Conservation (phyloP, 2,888 invertebrate species). For the Sarcophaga subvicina region DNA sequence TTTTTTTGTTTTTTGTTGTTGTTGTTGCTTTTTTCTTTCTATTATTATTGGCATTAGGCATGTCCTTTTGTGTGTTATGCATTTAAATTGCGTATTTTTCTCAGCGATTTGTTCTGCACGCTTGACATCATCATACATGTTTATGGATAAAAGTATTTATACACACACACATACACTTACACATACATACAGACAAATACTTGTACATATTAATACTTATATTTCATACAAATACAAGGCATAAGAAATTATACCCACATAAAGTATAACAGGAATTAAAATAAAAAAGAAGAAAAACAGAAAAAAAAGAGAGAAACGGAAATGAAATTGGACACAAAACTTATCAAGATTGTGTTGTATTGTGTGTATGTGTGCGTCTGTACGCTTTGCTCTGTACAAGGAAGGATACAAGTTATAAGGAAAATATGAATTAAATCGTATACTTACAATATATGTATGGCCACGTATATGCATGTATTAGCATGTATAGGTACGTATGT, state of each 20-base stretch:
- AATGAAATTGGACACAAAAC: slow-evolving; percentile 37
- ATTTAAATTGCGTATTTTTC: slow-evolving; percentile 83
- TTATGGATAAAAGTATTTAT: slow-evolving; percentile 39
- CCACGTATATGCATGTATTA: background rate
- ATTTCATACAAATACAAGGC: background rate
- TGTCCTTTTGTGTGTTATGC: slow-evolving; percentile 82
- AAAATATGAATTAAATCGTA: slow-evolving; percentile 19
- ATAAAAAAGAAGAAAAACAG: background rate
- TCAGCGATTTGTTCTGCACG: slow-evolving; percentile 81
- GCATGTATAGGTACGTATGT: background rate
- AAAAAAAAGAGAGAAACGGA: background rate
- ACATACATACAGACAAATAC: background rate
- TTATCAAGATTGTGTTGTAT: slow-evolving; percentile 59
- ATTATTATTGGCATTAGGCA: slow-evolving; percentile 83
- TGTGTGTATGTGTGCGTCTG: background rate
- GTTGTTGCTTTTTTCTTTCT: slow-evolving; percentile 74
- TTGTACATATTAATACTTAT: background rate
- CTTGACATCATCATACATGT: slow-evolving; percentile 70
- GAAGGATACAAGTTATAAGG: slow-evolving; percentile 25
- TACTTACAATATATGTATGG: background rate
- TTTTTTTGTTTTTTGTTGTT: no score
- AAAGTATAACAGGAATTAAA: slow-evolving; percentile 10
- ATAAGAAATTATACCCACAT: slow-evolving; percentile 67
- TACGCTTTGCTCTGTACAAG: background rate
- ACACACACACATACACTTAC: background rate